A percentile compares a stretch with the other conserved stretches of the same genome.
These are phyloP conservation scores for Tupaia chinensis DNA, from an alignment of 2,113 vertebrate species.

Conservation along the genomic window DNA sequence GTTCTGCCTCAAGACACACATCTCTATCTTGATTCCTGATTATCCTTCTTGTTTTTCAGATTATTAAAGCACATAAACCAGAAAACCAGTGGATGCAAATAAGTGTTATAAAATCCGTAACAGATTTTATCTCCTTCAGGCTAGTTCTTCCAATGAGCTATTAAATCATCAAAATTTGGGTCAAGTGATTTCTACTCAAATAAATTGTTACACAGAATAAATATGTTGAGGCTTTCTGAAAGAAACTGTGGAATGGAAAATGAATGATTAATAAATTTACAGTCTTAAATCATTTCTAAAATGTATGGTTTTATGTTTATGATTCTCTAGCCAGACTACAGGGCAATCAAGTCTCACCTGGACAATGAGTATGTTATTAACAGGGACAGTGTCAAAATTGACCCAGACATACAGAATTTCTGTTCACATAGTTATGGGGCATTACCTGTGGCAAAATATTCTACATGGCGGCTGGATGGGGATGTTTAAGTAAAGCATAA, in stretches of 20 bases:
- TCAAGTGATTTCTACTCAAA: constrained; percentile 71
- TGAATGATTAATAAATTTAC: constrained; percentile 27
- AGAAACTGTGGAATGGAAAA: constrained; percentile 12
- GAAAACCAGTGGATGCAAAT: background rate
- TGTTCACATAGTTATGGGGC: background rate
- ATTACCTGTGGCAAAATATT: background rate
- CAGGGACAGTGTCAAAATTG: background rate
- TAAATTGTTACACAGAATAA: constrained; percentile 66
- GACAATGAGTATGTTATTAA: background rate
- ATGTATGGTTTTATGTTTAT: background rate
- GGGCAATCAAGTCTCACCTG: background rate
- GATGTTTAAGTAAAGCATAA: too few relatives aligned
- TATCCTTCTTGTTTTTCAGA: constrained; percentile 53
- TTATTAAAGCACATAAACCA: constrained; percentile 58
- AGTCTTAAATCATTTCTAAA: constrained; percentile 24
- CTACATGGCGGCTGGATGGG: background rate
- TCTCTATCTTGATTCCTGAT: constrained; percentile 56
- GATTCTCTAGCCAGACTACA: background rate
- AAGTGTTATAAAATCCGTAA: constrained; percentile 7
- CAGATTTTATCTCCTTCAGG: constrained; percentile 62
- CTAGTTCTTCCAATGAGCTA: constrained; percentile 60
- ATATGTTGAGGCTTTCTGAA: constrained; percentile 2
- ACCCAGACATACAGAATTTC: background rate
- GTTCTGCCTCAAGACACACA: constrained; percentile 12
- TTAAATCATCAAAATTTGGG: constrained; percentile 77